Evolutionary conservation across 2,113 vertebrate genomes (phyloP), one percentile per base, ranked within the genome.

Genomic region (Murina feae): DNA sequence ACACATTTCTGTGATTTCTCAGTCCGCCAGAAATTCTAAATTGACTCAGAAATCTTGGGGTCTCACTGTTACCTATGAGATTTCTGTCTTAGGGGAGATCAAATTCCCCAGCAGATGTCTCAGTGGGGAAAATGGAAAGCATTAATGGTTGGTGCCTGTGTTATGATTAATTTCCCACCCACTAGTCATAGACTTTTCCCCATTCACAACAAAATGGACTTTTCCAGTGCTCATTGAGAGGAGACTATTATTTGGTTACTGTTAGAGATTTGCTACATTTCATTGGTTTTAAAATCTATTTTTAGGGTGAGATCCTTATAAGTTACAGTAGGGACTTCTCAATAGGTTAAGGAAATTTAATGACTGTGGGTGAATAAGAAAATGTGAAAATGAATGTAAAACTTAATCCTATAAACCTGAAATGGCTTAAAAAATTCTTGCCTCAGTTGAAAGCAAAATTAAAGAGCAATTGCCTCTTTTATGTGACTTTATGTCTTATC

Each of bases 211-310:
- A 91, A 71, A 81, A 92, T 14, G 25, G n/a, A 84, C 90, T 18
- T 81, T 83, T 55, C 21, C 37, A 17, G 32, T 82, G 60, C 51
- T 90, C 35, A 28, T 58, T 42, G 63, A 91, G 18, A 14, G 39
- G 12, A 71, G 47, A 93, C 37, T 65, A 68, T 80, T 76, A 74
- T 80, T 91, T 92, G 35, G 2, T 25, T 80, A 60, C n/a, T 93
- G 5, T 53, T 53, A 42, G 2, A 53, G 21, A 85, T 90, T 79
- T 86, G 28, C 14, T 90, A 86, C 79, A 5, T 90, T 94, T 90
- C 66, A 55, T 89, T 86, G 68, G 51, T 91, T 93, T 95, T 72
- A 84, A 20, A 79, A 47, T 69, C 23, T 88, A 49, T 72, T 90
- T 90, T 92, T 93, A 89, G 32, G 21, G 65, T 69, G 94, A 93